phyloP scores from a whole-genome alignment of 2,113 vertebrate species.

The Laterallus jamaicensis region DNA sequence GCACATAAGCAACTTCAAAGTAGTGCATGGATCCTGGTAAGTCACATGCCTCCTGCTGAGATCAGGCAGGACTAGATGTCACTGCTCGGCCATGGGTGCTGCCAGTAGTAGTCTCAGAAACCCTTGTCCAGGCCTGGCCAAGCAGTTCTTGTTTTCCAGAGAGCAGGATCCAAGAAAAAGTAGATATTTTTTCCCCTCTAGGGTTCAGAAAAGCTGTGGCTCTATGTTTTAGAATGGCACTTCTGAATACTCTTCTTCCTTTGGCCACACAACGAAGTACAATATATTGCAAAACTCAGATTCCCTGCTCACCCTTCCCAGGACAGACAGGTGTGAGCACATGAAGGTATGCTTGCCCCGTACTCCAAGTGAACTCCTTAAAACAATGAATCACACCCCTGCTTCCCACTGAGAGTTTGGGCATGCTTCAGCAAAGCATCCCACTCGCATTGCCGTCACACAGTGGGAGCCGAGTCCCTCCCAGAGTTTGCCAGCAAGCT shows the following conservation, averaged over 20 bases:
- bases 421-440: background rate
- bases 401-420: background rate
- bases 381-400: background rate
- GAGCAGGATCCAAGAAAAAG: background rate
- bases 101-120: background rate
- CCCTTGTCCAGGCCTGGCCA: background rate
- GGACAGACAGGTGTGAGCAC: background rate
- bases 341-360: background rate
- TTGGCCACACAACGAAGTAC: background rate
- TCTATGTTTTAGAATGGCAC: background rate
- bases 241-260: background rate
- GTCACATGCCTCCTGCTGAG: background rate
- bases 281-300: background rate
- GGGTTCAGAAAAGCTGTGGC: background rate
- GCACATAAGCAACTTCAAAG: background rate
- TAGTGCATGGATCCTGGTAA: background rate
- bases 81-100: background rate
- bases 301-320: background rate
- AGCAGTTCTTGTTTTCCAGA: background rate
- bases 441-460: fast-evolving
- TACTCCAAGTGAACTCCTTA: background rate
- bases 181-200: fast-evolving
- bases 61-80: background rate
- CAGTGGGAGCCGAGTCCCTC: background rate
- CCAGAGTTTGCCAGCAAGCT: background rate